These are phyloP conservation scores for Copidosoma floridanum DNA, from an alignment of 1,140 invertebrate species.

Conservation along the genomic window DNA sequence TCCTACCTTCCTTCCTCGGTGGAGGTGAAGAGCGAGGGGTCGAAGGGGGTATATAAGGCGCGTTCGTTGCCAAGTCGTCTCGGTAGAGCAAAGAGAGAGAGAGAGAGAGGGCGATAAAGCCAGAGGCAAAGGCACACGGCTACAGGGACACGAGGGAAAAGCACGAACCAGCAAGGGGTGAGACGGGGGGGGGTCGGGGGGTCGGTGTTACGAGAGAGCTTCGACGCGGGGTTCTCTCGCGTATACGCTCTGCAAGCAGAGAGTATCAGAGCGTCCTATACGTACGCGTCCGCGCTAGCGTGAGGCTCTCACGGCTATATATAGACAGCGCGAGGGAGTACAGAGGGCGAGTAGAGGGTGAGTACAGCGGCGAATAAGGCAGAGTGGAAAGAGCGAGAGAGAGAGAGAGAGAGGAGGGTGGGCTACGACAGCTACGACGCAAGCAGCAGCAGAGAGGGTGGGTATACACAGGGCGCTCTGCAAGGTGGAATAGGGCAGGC, in stretches of 20 bases:
- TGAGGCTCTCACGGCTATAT: not conserved
- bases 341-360: too few relatives aligned
- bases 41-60: not conserved
- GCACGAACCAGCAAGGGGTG: slow-evolving; percentile 9
- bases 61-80: not conserved
- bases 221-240: slow-evolving; percentile 15
- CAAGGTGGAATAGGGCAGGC: slow-evolving; percentile 42
- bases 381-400: too few relatives aligned
- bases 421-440: too few relatives aligned
- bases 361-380: too few relatives aligned
- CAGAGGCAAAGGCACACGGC: too few relatives aligned
- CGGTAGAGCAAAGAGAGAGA: not conserved
- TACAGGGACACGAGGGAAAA: slow-evolving; percentile 32
- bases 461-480: too few relatives aligned
- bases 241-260: not conserved
- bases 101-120: too few relatives aligned
- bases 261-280: not conserved
- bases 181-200: slow-evolving; percentile 12
- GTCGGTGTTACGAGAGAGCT: slow-evolving; percentile 12
- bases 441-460: slow-evolving; percentile 17
- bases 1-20: too few relatives aligned
- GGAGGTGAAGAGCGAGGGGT: not conserved
- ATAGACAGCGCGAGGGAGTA: not conserved
- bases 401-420: slow-evolving; percentile 24
- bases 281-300: too few relatives aligned